Conservation (phyloP, 2,797 vertebrate species). For the Danio albolineatus region DNA sequence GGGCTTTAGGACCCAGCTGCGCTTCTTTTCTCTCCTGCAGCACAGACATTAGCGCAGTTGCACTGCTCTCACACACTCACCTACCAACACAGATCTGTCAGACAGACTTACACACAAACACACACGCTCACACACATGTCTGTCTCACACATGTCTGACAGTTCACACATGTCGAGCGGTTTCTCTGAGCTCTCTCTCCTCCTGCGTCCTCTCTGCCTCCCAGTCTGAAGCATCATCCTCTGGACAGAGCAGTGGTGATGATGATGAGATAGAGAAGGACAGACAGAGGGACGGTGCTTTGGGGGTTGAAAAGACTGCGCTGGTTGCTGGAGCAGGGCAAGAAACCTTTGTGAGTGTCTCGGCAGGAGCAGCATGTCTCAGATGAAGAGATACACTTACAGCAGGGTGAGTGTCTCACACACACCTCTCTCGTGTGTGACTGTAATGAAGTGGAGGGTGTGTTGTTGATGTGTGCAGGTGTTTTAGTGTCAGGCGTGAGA, state of each 20-base stretch:
- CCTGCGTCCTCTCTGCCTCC: constrained; percentile 34
- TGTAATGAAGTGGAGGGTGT: neutral
- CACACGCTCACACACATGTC: constrained; percentile 27
- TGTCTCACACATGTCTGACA: constrained; percentile 23
- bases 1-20: constrained; percentile 90
- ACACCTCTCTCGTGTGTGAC: neutral
- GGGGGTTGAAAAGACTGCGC: constrained; percentile 31
- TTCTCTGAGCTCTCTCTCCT: constrained; percentile 5
- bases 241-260: constrained; percentile 58
- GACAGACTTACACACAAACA: constrained; percentile 27
- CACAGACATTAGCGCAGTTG: constrained; percentile 87
- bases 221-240: constrained; percentile 39
- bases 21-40: constrained; percentile 74
- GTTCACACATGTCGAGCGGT: constrained; percentile 12
- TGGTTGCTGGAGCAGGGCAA: constrained; percentile 46
- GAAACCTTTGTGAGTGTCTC: constrained; percentile 38
- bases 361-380: constrained; percentile 85
- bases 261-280: constrained; percentile 40
- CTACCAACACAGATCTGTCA: constrained; percentile 56
- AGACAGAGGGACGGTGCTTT: constrained; percentile 30
- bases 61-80: constrained; percentile 73
- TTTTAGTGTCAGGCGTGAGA: constrained; percentile 13
- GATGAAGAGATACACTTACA: constrained; percentile 85
- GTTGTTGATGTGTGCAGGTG: constrained; percentile 22
- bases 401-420: constrained; percentile 86